Base-by-base conservation (phyloP, 2,797 vertebrate genomes). In the Mallotus villosus region DNA sequence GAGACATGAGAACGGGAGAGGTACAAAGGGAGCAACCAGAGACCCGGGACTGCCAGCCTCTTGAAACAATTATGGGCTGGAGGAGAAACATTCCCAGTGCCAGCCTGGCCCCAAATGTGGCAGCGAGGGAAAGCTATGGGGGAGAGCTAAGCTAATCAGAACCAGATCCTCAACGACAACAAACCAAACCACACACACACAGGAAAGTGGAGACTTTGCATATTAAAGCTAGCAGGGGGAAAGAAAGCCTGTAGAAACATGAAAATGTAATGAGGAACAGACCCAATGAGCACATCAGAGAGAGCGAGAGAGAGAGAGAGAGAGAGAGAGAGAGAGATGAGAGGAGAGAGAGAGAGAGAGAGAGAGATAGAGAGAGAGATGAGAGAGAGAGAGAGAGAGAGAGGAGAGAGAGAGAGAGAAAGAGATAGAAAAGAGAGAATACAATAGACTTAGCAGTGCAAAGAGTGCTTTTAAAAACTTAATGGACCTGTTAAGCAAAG, bases 121-220 rank as follows among this genome's bases (percentile, higher is more conserved):
- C 76, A 75, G 77, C 17, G 16, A 78, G 81, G 79, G 84, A 83
- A 85, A 86, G 83, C 82, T 83, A 87, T 77, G 84, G 84, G 84
- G 1, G 58, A 78, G 37, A 81, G 78, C 22, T 0, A 69, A 57
- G 29, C 57, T 92, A 91, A 92, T 91, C 85, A 88, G 82, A 86
- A 91, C 80, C 90, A 93, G 89, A 87, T 77, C 82, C 75, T 77
- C 77, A 86, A 83, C 46, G 77, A 90, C 88, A 91, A 91, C 87
- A 88, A 82, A 85, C 86, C 81, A 81, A 89, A 90, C 86, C 90
- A 79, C 86, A 90, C 78, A 80, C 82, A 87, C 79, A 79, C 67
- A 81, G 77, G 81, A 85, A 91, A 88, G 82, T 81, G 77, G 73
- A 90, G 85, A 85, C 89, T 89, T 88, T 84, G 84, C 87, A 88